Conservation (phyloP, 2,888 invertebrate species). For the Nezara viridula region DNA sequence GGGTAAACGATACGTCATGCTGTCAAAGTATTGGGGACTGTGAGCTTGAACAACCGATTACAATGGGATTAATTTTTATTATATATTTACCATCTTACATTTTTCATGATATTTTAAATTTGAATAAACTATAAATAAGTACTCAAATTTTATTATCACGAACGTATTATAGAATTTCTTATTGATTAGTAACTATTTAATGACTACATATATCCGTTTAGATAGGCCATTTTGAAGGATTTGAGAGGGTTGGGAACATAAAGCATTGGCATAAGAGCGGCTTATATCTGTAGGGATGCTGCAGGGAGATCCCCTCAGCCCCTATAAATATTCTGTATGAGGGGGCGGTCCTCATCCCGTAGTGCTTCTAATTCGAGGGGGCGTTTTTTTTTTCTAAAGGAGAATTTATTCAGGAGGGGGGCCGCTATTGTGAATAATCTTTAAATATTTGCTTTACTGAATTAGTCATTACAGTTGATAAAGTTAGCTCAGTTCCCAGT, state of each 20-base stretch:
- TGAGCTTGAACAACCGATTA: too few species aligned
- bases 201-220: neutral
- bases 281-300: neutral
- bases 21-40: too few species aligned
- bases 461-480: slow-evolving; percentile 35
- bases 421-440: slow-evolving; percentile 6
- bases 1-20: too few species aligned
- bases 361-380: slow-evolving; percentile 26
- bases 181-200: neutral
- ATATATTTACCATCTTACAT: too few species aligned
- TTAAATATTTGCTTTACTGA: slow-evolving; percentile 36
- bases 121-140: too few species aligned
- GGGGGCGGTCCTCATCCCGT: neutral
- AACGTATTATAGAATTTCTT: neutral
- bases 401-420: slow-evolving; percentile 20
- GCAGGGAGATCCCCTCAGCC: neutral
- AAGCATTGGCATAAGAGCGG: slow-evolving; percentile 3
- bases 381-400: neutral
- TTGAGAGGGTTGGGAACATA: neutral
- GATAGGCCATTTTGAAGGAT: slow-evolving; percentile 8
- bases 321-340: slow-evolving; percentile 48
- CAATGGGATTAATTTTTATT: too few species aligned
- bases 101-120: too few species aligned
- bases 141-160: too few species aligned
- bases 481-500: neutral